Base-by-base conservation (phyloP, 2,113 vertebrate species). In the Suncus etruscus region DNA sequence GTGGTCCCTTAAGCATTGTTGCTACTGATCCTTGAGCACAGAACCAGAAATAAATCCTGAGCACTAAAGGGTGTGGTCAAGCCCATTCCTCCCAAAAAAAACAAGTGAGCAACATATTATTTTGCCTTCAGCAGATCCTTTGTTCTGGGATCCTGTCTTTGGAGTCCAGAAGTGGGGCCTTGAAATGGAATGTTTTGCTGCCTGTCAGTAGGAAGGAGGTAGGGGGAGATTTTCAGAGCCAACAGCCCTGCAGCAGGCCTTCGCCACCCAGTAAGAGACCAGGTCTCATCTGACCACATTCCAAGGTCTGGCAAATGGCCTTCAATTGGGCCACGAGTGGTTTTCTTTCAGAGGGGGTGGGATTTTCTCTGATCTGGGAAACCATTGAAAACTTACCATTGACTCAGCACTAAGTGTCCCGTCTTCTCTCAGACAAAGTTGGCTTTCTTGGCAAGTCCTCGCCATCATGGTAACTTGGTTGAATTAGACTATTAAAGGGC, bases 201-300 rank as follows among this genome's bases (percentile, higher is more conserved):
- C 14, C 86, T 91, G 79, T 72, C 48, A 51, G 27, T 24, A 86
- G 65, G 63, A 50, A 54, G 12, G 20, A 83, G 65, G 54, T 31
- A 50, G 16, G 76, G 58, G 29, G 51, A 1, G 1, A 51, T 75
- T 77, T 85, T 31, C 74, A 63, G 45, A 93, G 45, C 39, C 74
- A 86, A 82, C 50, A 81, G 61, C 89, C 27, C 83, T 75, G 72
- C 14, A 25, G 1, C 72, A 12, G 24, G 47, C 74, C 27, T 82
- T 66, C 39, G 86, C 86, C 48, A 87, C 65, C 68, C 79, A 68
- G 48, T 58, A 75, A 76, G 65, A 94, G 54, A 91, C 29, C 74
- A 1, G 50, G 14, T 63, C 24, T 86, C 63, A 77, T 68, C 83
- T 74, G 73, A 86, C 10, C 39, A 86, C 68, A 91, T 92, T 93